Conservation (phyloP, 92 coral and sea anemone species). For the Bergia sp. region DNA sequence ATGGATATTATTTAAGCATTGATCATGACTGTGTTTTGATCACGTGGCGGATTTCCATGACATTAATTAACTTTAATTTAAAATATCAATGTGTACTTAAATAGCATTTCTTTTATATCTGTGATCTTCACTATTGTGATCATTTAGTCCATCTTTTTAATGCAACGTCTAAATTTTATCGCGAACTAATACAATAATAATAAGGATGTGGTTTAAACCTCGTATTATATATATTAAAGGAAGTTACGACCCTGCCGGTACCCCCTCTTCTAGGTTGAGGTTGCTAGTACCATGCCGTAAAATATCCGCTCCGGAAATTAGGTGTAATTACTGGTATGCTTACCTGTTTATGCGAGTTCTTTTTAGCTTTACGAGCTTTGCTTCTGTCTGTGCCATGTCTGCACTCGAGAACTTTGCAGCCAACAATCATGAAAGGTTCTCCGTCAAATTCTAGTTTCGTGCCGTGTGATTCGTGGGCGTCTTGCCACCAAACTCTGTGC, state of each 20-base stretch:
- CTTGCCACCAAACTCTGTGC: constrained; percentile 32
- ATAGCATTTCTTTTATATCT: too few species aligned
- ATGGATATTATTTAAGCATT: constrained; percentile 2
- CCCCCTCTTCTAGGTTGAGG: not conserved
- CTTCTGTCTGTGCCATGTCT: constrained; percentile 37
- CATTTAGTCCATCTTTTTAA: too few species aligned
- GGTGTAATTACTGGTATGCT: too few species aligned
- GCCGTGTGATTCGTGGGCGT: constrained; percentile 12
- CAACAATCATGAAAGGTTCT: constrained; percentile 28
- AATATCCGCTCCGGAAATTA: too few species aligned
- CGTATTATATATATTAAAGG: not conserved
- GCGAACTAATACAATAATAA: too few species aligned
- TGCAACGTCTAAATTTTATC: too few species aligned
- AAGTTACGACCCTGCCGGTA: constrained; percentile 6
- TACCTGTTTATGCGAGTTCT: not conserved
- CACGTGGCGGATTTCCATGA: not conserved
- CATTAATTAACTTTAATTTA: not conserved
- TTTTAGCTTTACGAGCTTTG: constrained; percentile 33
- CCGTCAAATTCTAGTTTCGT: constrained; percentile 26
- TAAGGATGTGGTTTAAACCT: not conserved
- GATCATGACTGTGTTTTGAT: constrained; percentile 7
- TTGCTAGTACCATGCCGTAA: too few species aligned
- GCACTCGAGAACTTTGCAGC: constrained; percentile 38
- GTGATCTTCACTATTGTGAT: too few species aligned
- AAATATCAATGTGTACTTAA: too few species aligned